Evolutionary conservation across 2,113 vertebrate genomes (phyloP).

Genomic region (Clarias magur): DNA sequence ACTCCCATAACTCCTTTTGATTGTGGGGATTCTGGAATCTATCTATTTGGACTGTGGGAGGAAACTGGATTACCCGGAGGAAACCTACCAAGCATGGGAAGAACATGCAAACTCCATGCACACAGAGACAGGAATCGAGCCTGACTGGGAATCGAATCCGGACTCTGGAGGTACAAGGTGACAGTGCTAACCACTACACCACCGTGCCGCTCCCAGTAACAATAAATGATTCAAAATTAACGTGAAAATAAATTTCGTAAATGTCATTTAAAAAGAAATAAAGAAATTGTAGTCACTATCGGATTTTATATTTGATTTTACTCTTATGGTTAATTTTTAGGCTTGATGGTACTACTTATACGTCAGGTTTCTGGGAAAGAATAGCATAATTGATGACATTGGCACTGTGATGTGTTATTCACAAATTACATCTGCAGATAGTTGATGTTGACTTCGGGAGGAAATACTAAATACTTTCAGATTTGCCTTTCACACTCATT

Average conservation of each 20-base stretch:
- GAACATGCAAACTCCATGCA: too few species aligned
- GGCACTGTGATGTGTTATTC: not conserved
- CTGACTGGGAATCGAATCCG: too few species aligned
- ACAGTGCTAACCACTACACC: too few species aligned
- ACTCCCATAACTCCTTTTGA: too few species aligned
- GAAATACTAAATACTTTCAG: not conserved
- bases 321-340: not conserved
- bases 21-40: too few species aligned
- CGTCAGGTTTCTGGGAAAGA: conserved; percentile 8
- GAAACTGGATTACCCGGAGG: too few species aligned
- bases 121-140: too few species aligned
- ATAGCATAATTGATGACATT: not conserved
- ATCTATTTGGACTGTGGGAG: too few species aligned
- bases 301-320: not conserved
- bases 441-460: conserved; percentile 7
- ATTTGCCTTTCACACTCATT: conserved; percentile 8
- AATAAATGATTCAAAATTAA: not conserved
- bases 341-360: not conserved
- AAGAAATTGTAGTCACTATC: not conserved
- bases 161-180: too few species aligned
- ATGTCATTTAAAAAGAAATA: not conserved
- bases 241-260: not conserved
- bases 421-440: not conserved
- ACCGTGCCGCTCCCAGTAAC: not conserved
- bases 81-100: too few species aligned